Evolutionary conservation across 2,113 vertebrate genomes (phyloP).

Genomic region (Bombycilla garrulus): DNA sequence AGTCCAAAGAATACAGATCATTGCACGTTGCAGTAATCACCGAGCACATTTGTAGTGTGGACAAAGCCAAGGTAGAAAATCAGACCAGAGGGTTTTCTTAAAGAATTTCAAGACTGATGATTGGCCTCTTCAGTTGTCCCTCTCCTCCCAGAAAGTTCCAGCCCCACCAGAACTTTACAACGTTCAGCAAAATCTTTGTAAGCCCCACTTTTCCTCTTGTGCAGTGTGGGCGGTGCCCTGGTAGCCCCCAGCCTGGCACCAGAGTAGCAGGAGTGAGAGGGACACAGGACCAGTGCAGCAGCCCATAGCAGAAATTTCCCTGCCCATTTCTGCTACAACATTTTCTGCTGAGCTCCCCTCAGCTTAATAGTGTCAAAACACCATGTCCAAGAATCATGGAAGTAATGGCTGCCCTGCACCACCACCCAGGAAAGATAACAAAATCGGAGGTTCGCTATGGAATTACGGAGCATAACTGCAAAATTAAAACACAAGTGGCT

Average conservation of each 20-base stretch:
- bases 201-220: neutral
- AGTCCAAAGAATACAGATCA: neutral
- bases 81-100: neutral
- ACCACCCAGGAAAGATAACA: neutral
- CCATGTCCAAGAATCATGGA: neutral
- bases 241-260: neutral
- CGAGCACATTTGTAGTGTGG: fast-evolving
- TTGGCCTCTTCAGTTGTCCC: neutral
- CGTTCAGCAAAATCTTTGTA: neutral
- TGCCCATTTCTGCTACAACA: neutral
- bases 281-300: neutral
- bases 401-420: neutral
- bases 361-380: neutral
- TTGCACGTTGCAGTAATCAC: neutral
- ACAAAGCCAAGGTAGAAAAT: neutral
- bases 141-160: neutral
- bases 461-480: neutral
- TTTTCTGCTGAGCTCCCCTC: neutral
- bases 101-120: neutral
- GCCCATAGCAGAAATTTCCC: neutral
- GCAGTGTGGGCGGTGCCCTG: fast-evolving
- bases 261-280: fast-evolving
- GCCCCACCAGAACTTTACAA: neutral
- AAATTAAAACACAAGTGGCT: neutral
- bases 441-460: neutral